These are phyloP conservation scores for Falco novaeseelandiae DNA, from an alignment of 2,797 vertebrate genomes.

Conservation along the genomic window DNA sequence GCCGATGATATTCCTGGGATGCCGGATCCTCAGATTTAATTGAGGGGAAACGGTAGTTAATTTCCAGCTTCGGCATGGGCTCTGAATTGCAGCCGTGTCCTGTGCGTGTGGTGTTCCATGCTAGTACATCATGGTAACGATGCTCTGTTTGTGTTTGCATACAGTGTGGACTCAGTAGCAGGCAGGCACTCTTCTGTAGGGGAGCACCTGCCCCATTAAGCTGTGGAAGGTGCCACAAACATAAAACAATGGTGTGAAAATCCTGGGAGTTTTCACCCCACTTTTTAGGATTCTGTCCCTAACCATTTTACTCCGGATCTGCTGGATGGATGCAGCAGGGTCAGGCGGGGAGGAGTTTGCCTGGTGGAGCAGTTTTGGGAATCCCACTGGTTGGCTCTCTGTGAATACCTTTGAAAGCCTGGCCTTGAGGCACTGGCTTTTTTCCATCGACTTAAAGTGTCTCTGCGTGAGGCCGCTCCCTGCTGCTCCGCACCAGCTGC, in stretches of 20 bases:
- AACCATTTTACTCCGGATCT: accelerated
- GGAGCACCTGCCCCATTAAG: neutral
- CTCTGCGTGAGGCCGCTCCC: neutral
- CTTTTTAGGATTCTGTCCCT: neutral
- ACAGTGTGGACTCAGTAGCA: accelerated
- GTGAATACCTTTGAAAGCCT: neutral
- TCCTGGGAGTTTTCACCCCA: neutral
- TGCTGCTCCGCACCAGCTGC: neutral
- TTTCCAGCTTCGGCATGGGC: neutral
- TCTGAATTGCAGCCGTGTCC: neutral
- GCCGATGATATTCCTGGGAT: neutral
- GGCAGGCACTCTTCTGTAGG: neutral
- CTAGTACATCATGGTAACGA: accelerated
- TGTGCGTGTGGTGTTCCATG: accelerated
- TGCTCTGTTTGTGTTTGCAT: neutral
- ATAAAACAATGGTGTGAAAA: accelerated
- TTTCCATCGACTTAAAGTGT: neutral
- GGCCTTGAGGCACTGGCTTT: neutral
- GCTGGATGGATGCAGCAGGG: neutral
- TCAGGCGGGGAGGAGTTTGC: neutral
- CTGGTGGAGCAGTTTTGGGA: neutral
- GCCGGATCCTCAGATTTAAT: neutral
- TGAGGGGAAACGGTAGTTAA: neutral
- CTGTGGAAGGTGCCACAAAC: neutral
- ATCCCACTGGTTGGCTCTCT: neutral